These are phyloP conservation scores for Maconellicoccus hirsutus DNA, from an alignment of 1,140 invertebrate genomes.

Conservation along the genomic window DNA sequence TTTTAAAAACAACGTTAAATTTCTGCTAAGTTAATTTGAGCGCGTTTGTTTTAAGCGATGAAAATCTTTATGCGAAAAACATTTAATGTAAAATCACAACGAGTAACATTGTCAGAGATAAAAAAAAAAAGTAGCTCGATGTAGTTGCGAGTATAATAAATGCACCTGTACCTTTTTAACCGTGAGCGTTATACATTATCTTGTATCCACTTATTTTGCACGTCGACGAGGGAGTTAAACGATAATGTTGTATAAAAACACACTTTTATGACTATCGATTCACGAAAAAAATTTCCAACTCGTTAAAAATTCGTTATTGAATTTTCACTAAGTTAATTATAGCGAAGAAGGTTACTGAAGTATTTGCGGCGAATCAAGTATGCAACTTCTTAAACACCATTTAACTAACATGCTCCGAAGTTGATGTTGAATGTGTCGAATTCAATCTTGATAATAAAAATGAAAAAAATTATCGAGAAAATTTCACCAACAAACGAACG, in stretches of 20 bases:
- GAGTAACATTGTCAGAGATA: background rate
- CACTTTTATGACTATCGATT: slow-evolving; percentile 4
- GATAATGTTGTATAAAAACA: background rate
- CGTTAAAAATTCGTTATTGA: background rate
- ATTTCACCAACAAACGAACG: too few species aligned
- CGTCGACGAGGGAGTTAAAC: background rate
- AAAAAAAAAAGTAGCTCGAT: background rate
- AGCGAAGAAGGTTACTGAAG: background rate
- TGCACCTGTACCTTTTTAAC: background rate
- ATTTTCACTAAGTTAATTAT: background rate
- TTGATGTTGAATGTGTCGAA: too few species aligned
- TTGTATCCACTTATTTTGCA: background rate
- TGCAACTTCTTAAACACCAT: background rate
- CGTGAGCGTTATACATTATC: background rate
- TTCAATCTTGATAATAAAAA: too few species aligned
- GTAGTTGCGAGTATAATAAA: background rate
- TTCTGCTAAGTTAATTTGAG: background rate
- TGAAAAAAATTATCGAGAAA: too few species aligned
- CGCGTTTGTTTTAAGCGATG: background rate
- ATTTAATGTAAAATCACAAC: slow-evolving; percentile 1
- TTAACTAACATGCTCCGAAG: too few species aligned
- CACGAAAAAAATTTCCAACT: background rate
- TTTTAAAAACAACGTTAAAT: background rate
- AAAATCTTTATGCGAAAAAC: background rate
- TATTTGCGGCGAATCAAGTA: background rate